Percentiles rank a stretch among this genome's conserved stretches.
Evolutionary conservation across 2,113 vertebrate species (phyloP).

Genomic region (Barnardius zonarius): DNA sequence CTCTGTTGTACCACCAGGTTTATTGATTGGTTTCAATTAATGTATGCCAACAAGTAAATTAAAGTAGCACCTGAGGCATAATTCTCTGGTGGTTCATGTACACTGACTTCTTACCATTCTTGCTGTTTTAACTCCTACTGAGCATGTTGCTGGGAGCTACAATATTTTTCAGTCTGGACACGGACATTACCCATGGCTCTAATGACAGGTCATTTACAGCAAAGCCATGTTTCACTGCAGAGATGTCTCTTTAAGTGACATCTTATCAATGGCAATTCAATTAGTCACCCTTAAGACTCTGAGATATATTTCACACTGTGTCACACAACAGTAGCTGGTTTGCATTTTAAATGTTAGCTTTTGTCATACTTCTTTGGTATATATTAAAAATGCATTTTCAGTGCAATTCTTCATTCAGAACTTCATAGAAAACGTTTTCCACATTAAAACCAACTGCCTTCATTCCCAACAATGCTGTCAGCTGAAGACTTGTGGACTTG

Average conservation of each 20-base stretch:
- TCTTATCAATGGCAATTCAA: constrained; percentile 87
- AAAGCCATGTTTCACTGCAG: constrained; percentile 76
- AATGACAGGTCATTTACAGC: constrained; percentile 81
- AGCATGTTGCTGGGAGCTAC: constrained; percentile 76
- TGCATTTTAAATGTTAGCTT: constrained; percentile 67
- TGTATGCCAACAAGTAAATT: constrained; percentile 79
- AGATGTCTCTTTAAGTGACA: constrained; percentile 83
- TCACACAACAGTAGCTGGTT: constrained; percentile 45
- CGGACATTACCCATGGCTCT: constrained; percentile 77
- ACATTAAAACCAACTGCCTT: neutral
- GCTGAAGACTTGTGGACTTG: neutral
- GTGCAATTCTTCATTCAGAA: neutral
- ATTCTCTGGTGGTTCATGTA: constrained; percentile 63
- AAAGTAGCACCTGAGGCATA: constrained; percentile 75
- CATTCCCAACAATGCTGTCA: neutral
- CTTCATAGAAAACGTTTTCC: neutral
- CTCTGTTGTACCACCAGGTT: constrained; percentile 51
- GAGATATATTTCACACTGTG: constrained; percentile 52
- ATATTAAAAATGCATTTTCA: neutral
- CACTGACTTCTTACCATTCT: constrained; percentile 42
- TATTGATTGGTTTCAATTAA: constrained; percentile 80
- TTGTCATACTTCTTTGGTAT: neutral
- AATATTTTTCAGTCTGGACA: constrained; percentile 82
- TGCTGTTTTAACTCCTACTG: constrained; percentile 69
- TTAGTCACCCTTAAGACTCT: constrained; percentile 78